Evolutionary conservation across 2,113 vertebrate species (phyloP).

Genomic region (Mirza zaza): DNA sequence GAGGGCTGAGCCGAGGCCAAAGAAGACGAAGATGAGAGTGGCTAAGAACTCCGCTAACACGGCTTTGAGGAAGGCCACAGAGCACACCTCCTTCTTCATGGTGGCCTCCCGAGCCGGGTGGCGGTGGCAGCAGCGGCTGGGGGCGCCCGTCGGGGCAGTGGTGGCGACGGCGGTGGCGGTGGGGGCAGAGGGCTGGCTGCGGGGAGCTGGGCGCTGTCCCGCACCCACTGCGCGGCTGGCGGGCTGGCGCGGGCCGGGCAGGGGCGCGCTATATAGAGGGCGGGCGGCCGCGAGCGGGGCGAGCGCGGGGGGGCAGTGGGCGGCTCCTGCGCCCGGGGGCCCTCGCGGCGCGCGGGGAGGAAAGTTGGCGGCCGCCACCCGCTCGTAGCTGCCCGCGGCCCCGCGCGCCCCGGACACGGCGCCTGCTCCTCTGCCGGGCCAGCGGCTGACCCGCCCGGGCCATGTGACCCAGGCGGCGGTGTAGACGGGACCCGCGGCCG

Average conservation of each 20-base stretch:
- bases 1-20: constrained; percentile 86
- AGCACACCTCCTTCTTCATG: constrained; percentile 87
- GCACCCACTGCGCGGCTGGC: constrained; percentile 79
- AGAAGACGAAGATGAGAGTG: constrained; percentile 89
- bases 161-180: not conserved
- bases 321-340: constrained; percentile 47
- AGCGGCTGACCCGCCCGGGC: constrained; percentile 8
- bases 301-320: constrained; percentile 65
- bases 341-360: not conserved
- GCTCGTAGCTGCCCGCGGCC: not conserved
- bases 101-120: constrained; percentile 54
- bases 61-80: constrained; percentile 84
- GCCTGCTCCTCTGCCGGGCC: not conserved
- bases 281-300: constrained; percentile 37
- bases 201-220: not conserved
- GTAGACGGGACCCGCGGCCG: not conserved
- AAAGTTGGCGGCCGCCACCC: not conserved
- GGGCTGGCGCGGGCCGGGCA: not conserved
- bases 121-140: not conserved
- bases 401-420: not conserved
- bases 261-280: constrained; percentile 72
- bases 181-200: not conserved
- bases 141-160: constrained; percentile 38
- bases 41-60: constrained; percentile 86
- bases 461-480: constrained; percentile 57